phyloP scores from a whole-genome alignment of 2,797 vertebrate genomes.

The Sus cebifrons region DNA sequence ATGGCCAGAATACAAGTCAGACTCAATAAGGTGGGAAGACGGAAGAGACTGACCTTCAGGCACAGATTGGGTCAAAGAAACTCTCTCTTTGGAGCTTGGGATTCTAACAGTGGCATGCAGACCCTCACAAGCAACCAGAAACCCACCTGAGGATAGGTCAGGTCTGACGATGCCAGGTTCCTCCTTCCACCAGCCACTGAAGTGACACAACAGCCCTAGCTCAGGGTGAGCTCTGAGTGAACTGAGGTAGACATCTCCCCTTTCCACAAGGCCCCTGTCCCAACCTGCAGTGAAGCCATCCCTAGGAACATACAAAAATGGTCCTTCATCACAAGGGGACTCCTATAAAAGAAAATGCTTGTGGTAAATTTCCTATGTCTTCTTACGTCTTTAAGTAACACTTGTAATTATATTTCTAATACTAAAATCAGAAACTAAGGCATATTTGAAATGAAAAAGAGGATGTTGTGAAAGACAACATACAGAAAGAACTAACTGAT shows the following conservation, averaged over 20 bases:
- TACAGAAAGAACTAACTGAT: not conserved
- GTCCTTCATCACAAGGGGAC: not conserved
- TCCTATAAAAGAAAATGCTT: slow-evolving; percentile 9
- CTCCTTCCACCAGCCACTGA: not conserved
- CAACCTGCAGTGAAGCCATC: not conserved
- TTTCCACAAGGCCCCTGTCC: not conserved
- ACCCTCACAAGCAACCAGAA: not conserved
- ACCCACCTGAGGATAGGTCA: not conserved
- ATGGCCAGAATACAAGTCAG: not conserved
- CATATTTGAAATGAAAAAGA: not conserved
- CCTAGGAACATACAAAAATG: not conserved
- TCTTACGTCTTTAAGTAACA: not conserved
- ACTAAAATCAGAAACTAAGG: not conserved
- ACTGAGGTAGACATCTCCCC: not conserved
- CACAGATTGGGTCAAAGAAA: not conserved
- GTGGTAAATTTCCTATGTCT: not conserved
- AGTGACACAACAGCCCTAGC: not conserved
- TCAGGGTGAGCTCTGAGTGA: not conserved
- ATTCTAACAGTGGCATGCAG: not conserved
- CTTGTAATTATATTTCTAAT: slow-evolving; percentile 17
- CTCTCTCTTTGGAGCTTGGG: not conserved
- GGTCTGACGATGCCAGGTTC: not conserved
- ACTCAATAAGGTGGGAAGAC: not conserved
- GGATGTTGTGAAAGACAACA: not conserved
- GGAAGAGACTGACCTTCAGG: not conserved